Base-by-base conservation (phyloP, 1,140 invertebrate genomes). In the Scaptomyza pallida region DNA sequence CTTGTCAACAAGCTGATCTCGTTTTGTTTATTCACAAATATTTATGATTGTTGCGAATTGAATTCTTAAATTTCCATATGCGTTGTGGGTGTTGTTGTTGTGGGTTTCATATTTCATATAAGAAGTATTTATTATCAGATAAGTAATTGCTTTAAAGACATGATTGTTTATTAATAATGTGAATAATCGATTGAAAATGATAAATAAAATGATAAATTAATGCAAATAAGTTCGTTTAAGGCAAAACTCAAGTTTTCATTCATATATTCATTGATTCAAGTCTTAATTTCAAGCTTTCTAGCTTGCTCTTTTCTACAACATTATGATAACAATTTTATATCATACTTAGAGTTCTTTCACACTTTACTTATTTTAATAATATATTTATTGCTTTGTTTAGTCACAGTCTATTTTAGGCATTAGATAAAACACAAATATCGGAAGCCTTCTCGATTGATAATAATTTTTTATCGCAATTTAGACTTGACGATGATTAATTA, bases 1-100 rank as follows among this genome's bases (percentile, higher is more conserved):
- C 59, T n/a, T 78, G 75, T 79, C 77, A 79, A 56, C 77, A 64
- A 56, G 72, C 48, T 63, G 77, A 65, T 79, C 77, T 79, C 77
- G 77, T 79, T 79, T 67, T 61, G 43, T 63, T 59, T 48, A 23
- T n/a, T n/a, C n/a, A n/a, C 3, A 56, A 41, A 74, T 73, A 78
- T 73, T 78, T 73, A 78, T 65, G 75, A 57, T 67, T 55, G 50
- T 51, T 48, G 16, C 13, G 37, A 13, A 16, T 37, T 35, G 16
- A 21, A 23, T 26, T 16, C 10, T 41, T 13, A n/a, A 4, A n/a
- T 4, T 12, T 5, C 43, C 30, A 67, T 59, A 5, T 15, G 0
- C 33, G 21, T 16, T 54, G 77, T 76, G 77, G 77, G 78, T 59
- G 77, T 71, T 13, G 16, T 30, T 19, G 16, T 45, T 69, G 40